Percentiles rank a stretch among this genome's conserved stretches.
These are phyloP conservation scores for Poecilia gillii DNA, from an alignment of 2,797 vertebrate genomes.

Conservation along the genomic window DNA sequence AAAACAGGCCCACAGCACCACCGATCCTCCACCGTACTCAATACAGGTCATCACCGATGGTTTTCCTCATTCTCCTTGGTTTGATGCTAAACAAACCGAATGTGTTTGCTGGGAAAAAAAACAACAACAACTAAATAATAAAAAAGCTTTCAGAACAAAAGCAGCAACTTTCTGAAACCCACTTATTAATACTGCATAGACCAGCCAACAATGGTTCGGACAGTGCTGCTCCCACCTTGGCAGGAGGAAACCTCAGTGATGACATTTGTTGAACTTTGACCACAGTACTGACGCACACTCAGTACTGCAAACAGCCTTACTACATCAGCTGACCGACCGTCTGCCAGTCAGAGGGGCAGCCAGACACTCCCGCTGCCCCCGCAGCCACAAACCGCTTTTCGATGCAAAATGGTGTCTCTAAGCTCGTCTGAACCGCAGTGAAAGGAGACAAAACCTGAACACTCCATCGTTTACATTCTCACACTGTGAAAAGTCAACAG, in stretches of 20 bases:
- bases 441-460: neutral
- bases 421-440: neutral
- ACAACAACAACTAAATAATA: neutral
- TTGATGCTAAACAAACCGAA: neutral
- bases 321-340: neutral
- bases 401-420: neutral
- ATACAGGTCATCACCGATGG: neutral
- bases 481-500: neutral
- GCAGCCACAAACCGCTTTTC: neutral
- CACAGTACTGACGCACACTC: neutral
- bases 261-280: neutral
- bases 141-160: neutral
- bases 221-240: neutral
- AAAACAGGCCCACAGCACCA: neutral
- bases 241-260: neutral
- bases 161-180: neutral
- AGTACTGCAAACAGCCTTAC: neutral
- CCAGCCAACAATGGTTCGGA: neutral
- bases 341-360: neutral
- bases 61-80: neutral
- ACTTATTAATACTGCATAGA: neutral
- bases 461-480: neutral
- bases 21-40: neutral
- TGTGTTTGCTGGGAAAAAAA: neutral
- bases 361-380: neutral